Percentiles rank a stretch among this genome's conserved stretches.
phyloP scores from a whole-genome alignment of 2,888 invertebrate species.

The Steinernema carpocapsae region DNA sequence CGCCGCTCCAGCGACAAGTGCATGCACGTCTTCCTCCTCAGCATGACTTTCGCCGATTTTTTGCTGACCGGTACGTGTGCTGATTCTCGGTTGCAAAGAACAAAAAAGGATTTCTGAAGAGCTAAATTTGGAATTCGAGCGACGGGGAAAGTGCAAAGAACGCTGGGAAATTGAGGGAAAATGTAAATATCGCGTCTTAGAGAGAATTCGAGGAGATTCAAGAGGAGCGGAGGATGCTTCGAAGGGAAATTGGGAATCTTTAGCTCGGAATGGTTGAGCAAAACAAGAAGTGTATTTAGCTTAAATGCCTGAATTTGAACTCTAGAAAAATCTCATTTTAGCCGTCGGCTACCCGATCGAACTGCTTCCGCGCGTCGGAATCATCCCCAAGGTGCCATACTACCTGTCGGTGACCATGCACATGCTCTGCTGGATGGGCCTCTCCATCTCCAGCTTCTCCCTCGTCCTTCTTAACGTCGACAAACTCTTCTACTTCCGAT shows the following conservation, averaged over 20 bases:
- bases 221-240: not conserved
- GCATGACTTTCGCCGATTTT: slow-evolving; percentile 66
- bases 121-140: not conserved
- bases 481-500: slow-evolving; percentile 66
- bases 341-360: slow-evolving; percentile 66
- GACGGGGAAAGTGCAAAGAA: not conserved
- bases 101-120: too few species aligned
- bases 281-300: too few species aligned
- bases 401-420: slow-evolving; percentile 48
- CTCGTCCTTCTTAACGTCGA: slow-evolving; percentile 66
- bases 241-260: too few species aligned
- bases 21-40: slow-evolving; percentile 64
- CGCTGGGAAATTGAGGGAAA: not conserved
- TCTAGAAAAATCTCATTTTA: too few species aligned
- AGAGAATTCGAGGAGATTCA: too few species aligned
- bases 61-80: slow-evolving; percentile 57
- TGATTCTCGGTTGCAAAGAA: too few species aligned
- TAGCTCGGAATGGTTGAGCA: too few species aligned
- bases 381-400: slow-evolving; percentile 43
- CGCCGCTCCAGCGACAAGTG: slow-evolving; percentile 65
- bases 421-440: slow-evolving; percentile 62
- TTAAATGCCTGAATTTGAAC: too few species aligned
- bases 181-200: too few species aligned
- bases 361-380: slow-evolving; percentile 48
- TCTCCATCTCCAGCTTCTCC: slow-evolving; percentile 64